Percentiles rank a stretch among this genome's conserved stretches.
These are phyloP conservation scores for Nephrotoma appendiculata DNA, from an alignment of 2,888 invertebrate genomes.

Conservation along the genomic window DNA sequence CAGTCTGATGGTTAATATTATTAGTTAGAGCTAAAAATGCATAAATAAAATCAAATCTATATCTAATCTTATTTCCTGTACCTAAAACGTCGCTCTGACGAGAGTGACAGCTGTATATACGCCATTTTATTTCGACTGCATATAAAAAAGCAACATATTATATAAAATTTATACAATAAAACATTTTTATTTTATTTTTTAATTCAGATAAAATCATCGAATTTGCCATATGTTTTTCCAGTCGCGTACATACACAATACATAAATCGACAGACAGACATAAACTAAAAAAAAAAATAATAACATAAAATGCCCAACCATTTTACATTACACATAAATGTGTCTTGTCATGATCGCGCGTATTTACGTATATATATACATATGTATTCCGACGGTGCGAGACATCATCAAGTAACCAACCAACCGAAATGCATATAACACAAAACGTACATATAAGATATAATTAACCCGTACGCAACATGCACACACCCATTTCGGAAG, in stretches of 20 bases:
- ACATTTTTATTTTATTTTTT: too few species aligned
- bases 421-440: background rate
- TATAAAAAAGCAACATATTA: background rate
- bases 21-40: background rate
- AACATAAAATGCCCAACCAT: background rate
- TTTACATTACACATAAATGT: background rate
- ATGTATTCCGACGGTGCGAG: background rate
- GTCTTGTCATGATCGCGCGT: background rate
- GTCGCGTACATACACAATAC: background rate
- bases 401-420: background rate
- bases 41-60: background rate
- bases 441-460: background rate
- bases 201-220: background rate
- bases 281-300: background rate
- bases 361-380: background rate
- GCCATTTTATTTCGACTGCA: background rate
- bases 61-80: background rate
- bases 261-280: background rate
- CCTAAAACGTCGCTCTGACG: background rate
- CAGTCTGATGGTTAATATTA: background rate
- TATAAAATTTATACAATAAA: background rate
- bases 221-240: background rate
- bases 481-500: background rate
- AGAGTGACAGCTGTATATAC: background rate
- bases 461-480: background rate